phyloP scores from a whole-genome alignment of 2,888 invertebrate genomes.

The Diabrotica balteata region DNA sequence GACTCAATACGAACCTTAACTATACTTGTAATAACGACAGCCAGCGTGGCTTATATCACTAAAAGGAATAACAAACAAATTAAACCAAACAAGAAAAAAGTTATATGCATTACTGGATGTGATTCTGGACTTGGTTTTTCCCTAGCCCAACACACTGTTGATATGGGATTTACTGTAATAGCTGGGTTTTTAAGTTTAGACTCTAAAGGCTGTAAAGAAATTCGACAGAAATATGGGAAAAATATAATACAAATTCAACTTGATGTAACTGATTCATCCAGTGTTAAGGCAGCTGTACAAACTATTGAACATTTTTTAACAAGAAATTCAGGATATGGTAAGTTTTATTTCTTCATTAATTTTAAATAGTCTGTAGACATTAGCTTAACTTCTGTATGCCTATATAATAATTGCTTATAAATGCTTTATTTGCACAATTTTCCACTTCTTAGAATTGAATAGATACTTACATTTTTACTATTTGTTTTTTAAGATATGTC shows the following conservation, averaged over 20 bases:
- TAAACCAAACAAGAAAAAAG: conserved; percentile 50
- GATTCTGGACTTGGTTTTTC: conserved; percentile 86
- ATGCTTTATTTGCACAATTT: no score
- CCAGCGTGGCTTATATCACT: conserved; percentile 49
- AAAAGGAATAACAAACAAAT: conserved; percentile 42
- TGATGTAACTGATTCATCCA: conserved; percentile 44
- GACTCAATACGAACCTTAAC: conserved; percentile 49
- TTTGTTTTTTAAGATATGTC: no score
- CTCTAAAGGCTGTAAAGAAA: conserved; percentile 68
- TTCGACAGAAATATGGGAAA: conserved; percentile 56
- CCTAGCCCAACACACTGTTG: conserved; percentile 68
- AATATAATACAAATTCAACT: conserved; percentile 62
- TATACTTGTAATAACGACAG: conserved; percentile 49
- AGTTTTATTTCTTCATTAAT: conserved; percentile 2
- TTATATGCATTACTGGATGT: conserved; percentile 82
- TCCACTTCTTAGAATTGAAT: no score
- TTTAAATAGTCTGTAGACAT: background rate
- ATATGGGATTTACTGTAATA: conserved; percentile 75
- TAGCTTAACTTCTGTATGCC: no score
- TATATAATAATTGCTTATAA: no score
- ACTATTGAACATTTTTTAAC: conserved; percentile 61
- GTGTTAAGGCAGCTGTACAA: conserved; percentile 58
- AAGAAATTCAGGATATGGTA: conserved; percentile 64
- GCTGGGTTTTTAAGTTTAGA: conserved; percentile 74
- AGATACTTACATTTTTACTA: background rate